Conservation (phyloP, 2,113 vertebrate genomes). For the Muntiacus muntjak region DNA sequence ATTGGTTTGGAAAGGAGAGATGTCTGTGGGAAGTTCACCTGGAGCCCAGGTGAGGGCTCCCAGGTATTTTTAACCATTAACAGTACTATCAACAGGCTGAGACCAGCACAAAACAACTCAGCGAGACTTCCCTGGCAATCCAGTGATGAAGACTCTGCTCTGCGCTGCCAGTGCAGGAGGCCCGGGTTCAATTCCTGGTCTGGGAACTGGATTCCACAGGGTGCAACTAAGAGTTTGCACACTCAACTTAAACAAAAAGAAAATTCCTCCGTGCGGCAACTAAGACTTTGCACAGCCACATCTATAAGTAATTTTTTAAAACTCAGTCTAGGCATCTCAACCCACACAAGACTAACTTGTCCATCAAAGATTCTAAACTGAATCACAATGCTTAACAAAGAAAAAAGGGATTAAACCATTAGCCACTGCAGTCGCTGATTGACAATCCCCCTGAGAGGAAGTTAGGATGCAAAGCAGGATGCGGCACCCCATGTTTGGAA, state of each 20-base stretch:
- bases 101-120: background rate
- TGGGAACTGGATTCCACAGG: background rate
- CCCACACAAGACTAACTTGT: background rate
- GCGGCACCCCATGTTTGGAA: background rate
- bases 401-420: background rate
- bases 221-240: background rate
- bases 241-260: background rate
- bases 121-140: background rate
- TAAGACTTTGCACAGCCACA: background rate
- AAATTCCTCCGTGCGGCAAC: background rate
- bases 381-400: background rate
- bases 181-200: background rate
- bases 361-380: background rate
- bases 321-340: background rate
- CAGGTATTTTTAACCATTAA: background rate
- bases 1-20: background rate
- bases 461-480: background rate
- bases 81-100: background rate
- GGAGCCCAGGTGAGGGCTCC: background rate
- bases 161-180: background rate
- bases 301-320: background rate
- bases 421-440: background rate
- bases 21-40: background rate
- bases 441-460: background rate
- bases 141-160: background rate